Conservation (phyloP, 1,140 invertebrate genomes). For the Cylas formicarius region DNA sequence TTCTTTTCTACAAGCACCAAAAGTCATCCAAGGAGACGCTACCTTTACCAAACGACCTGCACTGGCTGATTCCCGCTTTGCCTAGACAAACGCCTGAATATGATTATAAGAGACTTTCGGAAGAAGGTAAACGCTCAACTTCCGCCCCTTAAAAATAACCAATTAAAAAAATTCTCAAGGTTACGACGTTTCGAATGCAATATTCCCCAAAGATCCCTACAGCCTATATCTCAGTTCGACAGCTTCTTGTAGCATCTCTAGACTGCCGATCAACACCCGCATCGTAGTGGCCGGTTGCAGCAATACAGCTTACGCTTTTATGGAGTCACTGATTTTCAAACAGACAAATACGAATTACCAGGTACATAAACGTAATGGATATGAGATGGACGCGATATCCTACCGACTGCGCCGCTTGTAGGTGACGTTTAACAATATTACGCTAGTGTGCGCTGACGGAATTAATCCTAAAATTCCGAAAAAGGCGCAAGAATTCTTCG, state of each 20-base stretch:
- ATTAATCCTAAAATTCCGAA: slow-evolving; percentile 38
- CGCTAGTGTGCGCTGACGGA: slow-evolving; percentile 58
- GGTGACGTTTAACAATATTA: slow-evolving; percentile 51
- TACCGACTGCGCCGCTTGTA: slow-evolving; percentile 8
- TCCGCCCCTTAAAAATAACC: too few species aligned
- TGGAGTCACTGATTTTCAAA: slow-evolving; percentile 59
- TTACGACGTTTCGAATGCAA: slow-evolving; percentile 11
- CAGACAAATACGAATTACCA: slow-evolving; percentile 34
- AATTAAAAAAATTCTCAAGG: too few species aligned
- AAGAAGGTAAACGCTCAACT: slow-evolving; percentile 17
- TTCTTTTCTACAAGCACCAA: slow-evolving; percentile 47
- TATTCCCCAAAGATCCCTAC: slow-evolving; percentile 33
- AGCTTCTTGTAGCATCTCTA: slow-evolving; percentile 42
- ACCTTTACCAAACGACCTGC: slow-evolving; percentile 33
- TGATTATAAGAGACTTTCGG: slow-evolving; percentile 16
- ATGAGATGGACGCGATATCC: background rate
- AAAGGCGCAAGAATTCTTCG: slow-evolving; percentile 42
- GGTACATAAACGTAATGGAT: slow-evolving; percentile 4
- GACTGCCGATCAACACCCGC: slow-evolving; percentile 49
- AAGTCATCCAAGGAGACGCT: slow-evolving; percentile 30
- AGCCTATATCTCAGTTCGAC: slow-evolving; percentile 45
- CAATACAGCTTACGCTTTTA: slow-evolving; percentile 57
- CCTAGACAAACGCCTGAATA: slow-evolving; percentile 37
- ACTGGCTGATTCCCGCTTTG: slow-evolving; percentile 38
- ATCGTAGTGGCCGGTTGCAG: slow-evolving; percentile 71